phyloP scores from a whole-genome alignment of 2,888 invertebrate species.

The Myathropa florea region DNA sequence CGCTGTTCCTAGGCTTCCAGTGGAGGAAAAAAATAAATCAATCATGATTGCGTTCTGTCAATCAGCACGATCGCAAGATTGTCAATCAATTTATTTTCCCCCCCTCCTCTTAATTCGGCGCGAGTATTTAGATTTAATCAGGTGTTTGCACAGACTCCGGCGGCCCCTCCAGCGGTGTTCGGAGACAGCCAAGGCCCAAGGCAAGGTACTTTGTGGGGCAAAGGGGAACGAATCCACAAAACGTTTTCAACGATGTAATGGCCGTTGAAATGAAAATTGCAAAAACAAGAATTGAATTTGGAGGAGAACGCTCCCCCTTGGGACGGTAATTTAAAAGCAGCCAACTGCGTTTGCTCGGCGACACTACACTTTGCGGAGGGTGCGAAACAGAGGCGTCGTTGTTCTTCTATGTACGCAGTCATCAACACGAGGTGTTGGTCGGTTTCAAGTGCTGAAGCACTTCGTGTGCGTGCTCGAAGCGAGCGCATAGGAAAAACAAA shows the following conservation, averaged over 20 bases:
- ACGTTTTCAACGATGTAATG: constrained; percentile 41
- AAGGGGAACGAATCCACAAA: background rate
- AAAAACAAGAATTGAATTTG: constrained; percentile 33
- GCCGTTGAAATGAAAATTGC: constrained; percentile 60
- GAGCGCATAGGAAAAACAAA: background rate
- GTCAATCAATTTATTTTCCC: background rate
- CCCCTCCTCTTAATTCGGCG: background rate
- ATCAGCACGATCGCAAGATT: constrained; percentile 29
- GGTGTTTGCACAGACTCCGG: constrained; percentile 1
- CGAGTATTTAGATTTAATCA: constrained; percentile 53
- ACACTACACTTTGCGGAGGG: background rate
- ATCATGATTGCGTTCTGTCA: constrained; percentile 40
- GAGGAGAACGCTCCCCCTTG: constrained; percentile 40
- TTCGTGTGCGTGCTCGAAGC: constrained; percentile 26
- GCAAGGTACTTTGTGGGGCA: background rate
- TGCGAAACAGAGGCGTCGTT: constrained; percentile 5
- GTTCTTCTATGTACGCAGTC: constrained; percentile 21
- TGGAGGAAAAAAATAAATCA: constrained; percentile 13
- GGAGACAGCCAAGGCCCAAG: background rate
- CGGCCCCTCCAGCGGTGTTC: background rate
- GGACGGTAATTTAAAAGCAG: constrained; percentile 37
- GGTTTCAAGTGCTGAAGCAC: constrained; percentile 22
- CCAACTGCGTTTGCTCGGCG: background rate
- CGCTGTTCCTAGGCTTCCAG: background rate
- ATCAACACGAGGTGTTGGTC: constrained; percentile 5